phyloP scores from a whole-genome alignment of 2,113 vertebrate species.

The Myotis brandtii region DNA sequence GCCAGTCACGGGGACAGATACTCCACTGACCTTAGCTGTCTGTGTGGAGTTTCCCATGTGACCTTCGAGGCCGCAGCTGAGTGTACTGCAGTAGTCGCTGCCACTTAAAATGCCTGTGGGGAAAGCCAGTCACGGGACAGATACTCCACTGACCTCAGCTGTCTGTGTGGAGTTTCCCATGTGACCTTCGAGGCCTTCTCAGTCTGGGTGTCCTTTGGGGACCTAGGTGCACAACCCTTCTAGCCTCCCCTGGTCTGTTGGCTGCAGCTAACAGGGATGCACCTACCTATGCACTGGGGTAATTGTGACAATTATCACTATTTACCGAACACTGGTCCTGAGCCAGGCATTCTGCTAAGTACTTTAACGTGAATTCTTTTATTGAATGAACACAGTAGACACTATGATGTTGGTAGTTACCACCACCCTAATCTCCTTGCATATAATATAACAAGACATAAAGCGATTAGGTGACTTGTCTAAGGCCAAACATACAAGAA shows the following conservation, averaged over 20 bases:
- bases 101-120: background rate
- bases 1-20: rapidly evolving
- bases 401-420: background rate
- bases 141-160: background rate
- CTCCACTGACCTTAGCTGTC: background rate
- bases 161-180: background rate
- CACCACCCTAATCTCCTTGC: background rate
- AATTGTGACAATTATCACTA: background rate
- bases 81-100: background rate
- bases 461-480: background rate
- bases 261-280: background rate
- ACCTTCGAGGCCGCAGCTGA: background rate
- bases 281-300: background rate
- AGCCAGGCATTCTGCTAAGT: background rate
- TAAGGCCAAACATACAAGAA: background rate
- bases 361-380: background rate
- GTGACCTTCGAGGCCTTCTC: background rate
- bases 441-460: background rate
- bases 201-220: background rate
- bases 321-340: background rate
- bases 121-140: background rate
- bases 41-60: background rate
- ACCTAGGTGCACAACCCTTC: background rate
- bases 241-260: background rate
- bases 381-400: background rate